phyloP scores from a whole-genome alignment of 2,113 vertebrate genomes.

The Motacilla alba region DNA sequence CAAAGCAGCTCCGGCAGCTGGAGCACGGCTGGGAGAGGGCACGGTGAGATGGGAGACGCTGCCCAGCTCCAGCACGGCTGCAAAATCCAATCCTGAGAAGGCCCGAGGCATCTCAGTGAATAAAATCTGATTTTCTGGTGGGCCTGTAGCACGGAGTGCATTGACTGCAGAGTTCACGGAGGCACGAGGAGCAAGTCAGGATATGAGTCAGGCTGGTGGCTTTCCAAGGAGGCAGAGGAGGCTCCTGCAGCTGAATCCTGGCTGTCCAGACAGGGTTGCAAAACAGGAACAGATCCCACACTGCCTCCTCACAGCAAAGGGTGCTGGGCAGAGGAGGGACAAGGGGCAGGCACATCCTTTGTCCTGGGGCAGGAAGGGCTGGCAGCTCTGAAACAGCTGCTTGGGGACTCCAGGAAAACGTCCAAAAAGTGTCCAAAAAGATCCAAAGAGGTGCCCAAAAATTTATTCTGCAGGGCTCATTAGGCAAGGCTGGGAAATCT shows the following conservation, averaged over 20 bases:
- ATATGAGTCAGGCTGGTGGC: conserved; percentile 36
- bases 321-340: not conserved
- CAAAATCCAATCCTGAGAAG: not conserved
- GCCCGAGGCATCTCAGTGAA: accelerated
- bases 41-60: accelerated
- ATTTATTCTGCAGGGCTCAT: not conserved
- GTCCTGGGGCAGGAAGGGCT: not conserved
- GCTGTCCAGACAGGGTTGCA: not conserved
- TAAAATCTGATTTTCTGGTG: not conserved
- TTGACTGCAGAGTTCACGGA: accelerated
- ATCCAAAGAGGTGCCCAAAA: too few species aligned
- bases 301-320: not conserved
- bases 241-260: not conserved
- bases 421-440: not conserved
- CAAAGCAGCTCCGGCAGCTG: not conserved
- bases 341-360: not conserved
- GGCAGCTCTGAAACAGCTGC: not conserved
- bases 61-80: not conserved
- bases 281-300: not conserved
- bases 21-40: accelerated
- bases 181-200: not conserved
- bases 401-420: not conserved
- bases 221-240: conserved; percentile 24
- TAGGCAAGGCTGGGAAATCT: not conserved
- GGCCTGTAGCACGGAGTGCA: accelerated